A percentile compares a stretch with the other conserved stretches of the same genome.
phyloP scores from a whole-genome alignment of 2,797 vertebrate species.

The Pseudochirops corinnae region DNA sequence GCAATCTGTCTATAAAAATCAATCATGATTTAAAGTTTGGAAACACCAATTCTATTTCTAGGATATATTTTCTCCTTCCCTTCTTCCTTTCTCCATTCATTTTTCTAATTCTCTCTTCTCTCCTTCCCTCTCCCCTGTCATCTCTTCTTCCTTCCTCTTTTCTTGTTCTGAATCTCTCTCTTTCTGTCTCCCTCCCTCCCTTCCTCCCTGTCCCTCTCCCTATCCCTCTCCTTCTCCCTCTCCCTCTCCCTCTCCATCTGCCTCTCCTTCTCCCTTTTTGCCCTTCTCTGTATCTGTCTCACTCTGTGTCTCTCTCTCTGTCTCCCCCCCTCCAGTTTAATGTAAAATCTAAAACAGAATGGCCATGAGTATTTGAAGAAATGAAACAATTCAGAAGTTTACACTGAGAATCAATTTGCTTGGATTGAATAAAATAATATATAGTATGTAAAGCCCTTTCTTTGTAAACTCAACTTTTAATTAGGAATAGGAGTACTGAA shows the following conservation, averaged over 20 bases:
- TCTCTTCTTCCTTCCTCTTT: background rate
- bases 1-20: conserved; percentile 54
- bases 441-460: conserved; percentile 74
- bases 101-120: background rate
- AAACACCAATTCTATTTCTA: conserved; percentile 61
- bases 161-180: background rate
- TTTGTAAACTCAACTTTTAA: conserved; percentile 80
- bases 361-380: conserved; percentile 73
- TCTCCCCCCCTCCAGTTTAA: conserved; percentile 65
- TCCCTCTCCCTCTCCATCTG: too few species aligned
- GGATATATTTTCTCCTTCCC: conserved; percentile 1
- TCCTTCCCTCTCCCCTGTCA: background rate
- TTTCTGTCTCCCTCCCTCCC: background rate
- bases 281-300: too few species aligned
- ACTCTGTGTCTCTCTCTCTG: accelerated
- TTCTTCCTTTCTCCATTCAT: background rate
- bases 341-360: conserved; percentile 71
- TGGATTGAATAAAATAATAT: conserved; percentile 73
- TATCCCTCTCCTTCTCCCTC: accelerated
- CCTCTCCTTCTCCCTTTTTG: too few species aligned
- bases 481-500: conserved; percentile 70
- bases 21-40: conserved; percentile 52
- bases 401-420: conserved; percentile 78
- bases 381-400: conserved; percentile 76
- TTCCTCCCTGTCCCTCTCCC: accelerated